A percentile compares a stretch with the other conserved stretches of the same genome.
These are phyloP conservation scores for Trichechus manatus DNA, from an alignment of 2,113 vertebrate species.

Conservation along the genomic window DNA sequence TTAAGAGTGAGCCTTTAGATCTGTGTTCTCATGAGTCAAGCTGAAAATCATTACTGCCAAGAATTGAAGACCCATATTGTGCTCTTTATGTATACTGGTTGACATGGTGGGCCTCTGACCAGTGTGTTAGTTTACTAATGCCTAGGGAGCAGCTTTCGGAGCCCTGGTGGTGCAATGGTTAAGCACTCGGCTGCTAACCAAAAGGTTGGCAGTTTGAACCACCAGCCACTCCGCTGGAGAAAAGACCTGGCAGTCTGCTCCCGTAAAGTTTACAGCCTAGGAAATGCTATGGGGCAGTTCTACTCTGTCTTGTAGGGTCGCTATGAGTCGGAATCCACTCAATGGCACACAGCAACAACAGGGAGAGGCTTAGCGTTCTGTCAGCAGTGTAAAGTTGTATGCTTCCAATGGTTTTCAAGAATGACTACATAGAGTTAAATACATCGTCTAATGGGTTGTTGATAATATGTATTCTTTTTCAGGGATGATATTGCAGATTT, in stretches of 20 bases:
- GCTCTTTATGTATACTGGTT: rapidly evolving
- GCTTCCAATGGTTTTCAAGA: background rate
- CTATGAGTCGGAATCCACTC: background rate
- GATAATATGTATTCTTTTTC: slow-evolving; percentile 71
- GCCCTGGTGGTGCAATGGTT: background rate
- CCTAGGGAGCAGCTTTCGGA: background rate
- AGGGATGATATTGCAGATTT: slow-evolving; percentile 99
- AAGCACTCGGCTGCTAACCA: background rate
- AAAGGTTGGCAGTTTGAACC: background rate
- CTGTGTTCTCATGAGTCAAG: background rate
- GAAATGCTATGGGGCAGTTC: background rate
- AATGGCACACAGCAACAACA: no score
- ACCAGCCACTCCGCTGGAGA: background rate
- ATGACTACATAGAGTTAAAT: background rate
- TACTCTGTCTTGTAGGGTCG: background rate
- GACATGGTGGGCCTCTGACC: background rate
- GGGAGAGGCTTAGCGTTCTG: background rate
- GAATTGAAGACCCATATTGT: background rate
- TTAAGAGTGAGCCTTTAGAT: background rate
- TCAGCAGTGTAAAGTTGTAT: rapidly evolving
- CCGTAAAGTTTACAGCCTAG: background rate
- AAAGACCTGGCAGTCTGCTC: background rate
- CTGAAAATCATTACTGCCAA: background rate
- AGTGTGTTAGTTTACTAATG: no score
- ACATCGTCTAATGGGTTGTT: background rate